Conservation (phyloP, 1,140 invertebrate genomes). For the Saccostrea glomerata region DNA sequence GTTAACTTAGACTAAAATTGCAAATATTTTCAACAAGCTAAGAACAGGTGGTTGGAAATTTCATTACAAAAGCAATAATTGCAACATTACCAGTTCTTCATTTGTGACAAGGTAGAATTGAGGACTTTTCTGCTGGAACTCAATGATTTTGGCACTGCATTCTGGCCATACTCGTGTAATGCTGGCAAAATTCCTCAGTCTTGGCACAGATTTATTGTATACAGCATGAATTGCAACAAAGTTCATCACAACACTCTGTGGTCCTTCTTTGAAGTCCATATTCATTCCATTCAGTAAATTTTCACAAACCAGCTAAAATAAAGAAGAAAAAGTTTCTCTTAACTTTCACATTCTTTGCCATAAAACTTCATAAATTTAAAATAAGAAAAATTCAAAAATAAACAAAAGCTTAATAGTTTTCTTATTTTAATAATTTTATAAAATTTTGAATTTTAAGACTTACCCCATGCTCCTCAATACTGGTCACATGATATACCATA, state of each 20-base stretch:
- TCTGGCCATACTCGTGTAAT: slow-evolving; percentile 56
- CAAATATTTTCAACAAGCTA: too few relatives aligned
- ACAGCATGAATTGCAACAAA: slow-evolving; percentile 53
- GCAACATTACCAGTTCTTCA: slow-evolving; percentile 61
- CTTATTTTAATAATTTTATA: not conserved
- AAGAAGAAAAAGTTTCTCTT: not conserved
- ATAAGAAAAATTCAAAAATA: too few relatives aligned
- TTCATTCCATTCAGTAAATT: slow-evolving; percentile 26
- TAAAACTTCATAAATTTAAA: not conserved
- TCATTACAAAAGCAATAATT: too few relatives aligned
- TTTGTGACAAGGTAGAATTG: slow-evolving; percentile 47
- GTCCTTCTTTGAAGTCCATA: slow-evolving; percentile 16
- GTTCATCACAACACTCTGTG: slow-evolving; percentile 13
- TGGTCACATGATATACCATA: slow-evolving; percentile 56
- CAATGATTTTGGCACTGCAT: slow-evolving; percentile 41
- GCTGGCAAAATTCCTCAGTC: slow-evolving; percentile 53
- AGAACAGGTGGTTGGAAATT: too few relatives aligned
- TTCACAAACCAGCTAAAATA: slow-evolving; percentile 49
- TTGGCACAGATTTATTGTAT: slow-evolving; percentile 21
- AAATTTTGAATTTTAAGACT: not conserved
- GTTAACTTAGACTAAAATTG: too few relatives aligned
- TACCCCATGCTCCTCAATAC: slow-evolving; percentile 53
- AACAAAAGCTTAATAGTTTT: too few relatives aligned
- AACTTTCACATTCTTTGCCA: not conserved
- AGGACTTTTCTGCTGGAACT: slow-evolving; percentile 50